Evolutionary conservation across 2,113 vertebrate species (phyloP), one percentile per base, ranked within the genome.

Genomic region (Sisor rabdophorus): DNA sequence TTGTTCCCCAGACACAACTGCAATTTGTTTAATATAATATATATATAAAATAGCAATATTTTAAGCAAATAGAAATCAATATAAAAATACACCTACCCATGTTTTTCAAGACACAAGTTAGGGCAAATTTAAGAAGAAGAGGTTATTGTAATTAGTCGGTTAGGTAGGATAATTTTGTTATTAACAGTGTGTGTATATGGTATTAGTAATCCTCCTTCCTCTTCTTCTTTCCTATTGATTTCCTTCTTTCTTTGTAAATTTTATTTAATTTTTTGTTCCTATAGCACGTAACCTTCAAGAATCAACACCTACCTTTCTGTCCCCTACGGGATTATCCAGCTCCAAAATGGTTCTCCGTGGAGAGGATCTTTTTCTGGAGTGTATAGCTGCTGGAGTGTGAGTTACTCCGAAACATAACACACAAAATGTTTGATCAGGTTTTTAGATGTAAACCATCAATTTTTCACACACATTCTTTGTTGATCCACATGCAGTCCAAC

Each of bases 331-430:
- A 58, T 92, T 82, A 0, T 86, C 93, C 0, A 99, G 97, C 90
- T 95, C 92, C 80, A 96, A 97, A 87, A 94, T 95, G 92, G 97
- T 99, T 73, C 93, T 99, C 8, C 86, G 97, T 7, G 97, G 96
- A 3, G 91, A 93, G 84, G 89, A 95, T 74, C 93, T 99, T 55
- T 84, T 95, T 75, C 91, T 99, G 85, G 97, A 99, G 87, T 99
- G 97, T 86, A 98, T 99, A 5, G 97, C 96, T 52, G 95, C 96
- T 0, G 97, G 97, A 85, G 93, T 98, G 97, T 99, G 90, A 50
- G 97, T 94, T 86, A 2, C 64, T 24, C 22, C 22, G 20, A 22
- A 61, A 58, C 91, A 89, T 70, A 90, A 91, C 22, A 36, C 17
- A 71, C 19, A 10, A 17, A 15, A 17, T 30, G 13, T 28, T 52